Conservation (phyloP, 2,113 vertebrate genomes). For the Mormyrus lacerda region DNA sequence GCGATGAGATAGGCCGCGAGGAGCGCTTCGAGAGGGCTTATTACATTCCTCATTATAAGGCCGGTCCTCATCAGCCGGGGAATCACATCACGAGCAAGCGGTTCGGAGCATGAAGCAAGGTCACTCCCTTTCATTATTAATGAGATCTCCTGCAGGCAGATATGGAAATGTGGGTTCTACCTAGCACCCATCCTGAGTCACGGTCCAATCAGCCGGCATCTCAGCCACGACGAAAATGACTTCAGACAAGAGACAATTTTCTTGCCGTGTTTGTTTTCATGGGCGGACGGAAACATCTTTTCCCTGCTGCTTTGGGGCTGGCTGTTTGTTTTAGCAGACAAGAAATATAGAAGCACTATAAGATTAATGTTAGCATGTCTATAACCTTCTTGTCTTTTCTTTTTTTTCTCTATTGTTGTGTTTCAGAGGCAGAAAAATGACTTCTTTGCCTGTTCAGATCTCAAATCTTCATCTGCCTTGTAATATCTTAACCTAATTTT, state of each 20-base stretch:
- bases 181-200: background rate
- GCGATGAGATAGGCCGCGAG: background rate
- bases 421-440: background rate
- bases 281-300: background rate
- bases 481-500: background rate
- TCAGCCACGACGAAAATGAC: background rate
- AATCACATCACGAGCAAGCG: background rate
- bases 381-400: background rate
- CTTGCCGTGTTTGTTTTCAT: background rate
- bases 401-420: background rate
- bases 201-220: background rate
- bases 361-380: background rate
- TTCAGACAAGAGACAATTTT: background rate
- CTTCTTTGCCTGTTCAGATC: background rate
- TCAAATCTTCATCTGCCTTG: background rate
- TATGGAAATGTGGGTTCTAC: background rate
- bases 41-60: background rate
- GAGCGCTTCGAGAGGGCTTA: background rate
- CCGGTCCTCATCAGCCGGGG: background rate
- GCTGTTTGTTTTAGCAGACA: conserved; percentile 7
- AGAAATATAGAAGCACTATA: background rate
- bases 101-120: background rate
- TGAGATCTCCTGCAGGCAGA: background rate
- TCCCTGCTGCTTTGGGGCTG: background rate
- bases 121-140: background rate